Evolutionary conservation across 30 jellyfish, hydroid and myxozoan genomes (phyloP), one percentile per base, ranked within the genome.

Genomic region (Nemopilema nomurai): DNA sequence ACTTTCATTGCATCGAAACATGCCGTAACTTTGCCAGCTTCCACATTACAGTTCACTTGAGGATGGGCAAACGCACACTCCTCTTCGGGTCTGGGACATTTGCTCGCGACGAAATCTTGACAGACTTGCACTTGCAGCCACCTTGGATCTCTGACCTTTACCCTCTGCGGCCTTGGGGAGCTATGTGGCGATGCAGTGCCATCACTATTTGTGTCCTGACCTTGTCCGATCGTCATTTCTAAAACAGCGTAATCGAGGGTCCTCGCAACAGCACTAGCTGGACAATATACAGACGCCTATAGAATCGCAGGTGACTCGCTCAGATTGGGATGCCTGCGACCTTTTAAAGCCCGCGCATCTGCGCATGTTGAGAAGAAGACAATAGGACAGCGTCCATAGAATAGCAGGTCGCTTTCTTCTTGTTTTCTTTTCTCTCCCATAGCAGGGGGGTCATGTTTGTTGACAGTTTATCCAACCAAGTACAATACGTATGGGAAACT

Each of bases 1-100:
- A 85, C 93, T 82, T 85, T 85, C 88, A 85, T 85, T 20, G 93
- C 93, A 76, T 85, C 93, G 19, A 85, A 85, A 51, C 93, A 85
- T 23, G 93, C 93, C 16, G 93, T 85, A 28, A 85, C 93, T 32
- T 74, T 49, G 19, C 93, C 93, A 67, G 76, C 50, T 41, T 85
- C 93, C 22, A 64, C 70, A 28, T 68, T 69, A 52, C 93, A 85
- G 87, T 33, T 85, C 32, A 67, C 64, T 29, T 87, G 93, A 27
- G 93, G 93, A 65, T 85, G 93, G 52, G 93, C 93, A 67, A 22
- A 74, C 23, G 32, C 28, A 68, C 93, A 85, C 30, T 74, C 93
- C 6, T 17, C 26, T 1, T 85, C 93, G 28, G 23, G 41, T 27
- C 93, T 66, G 66, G 93, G 21, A 62, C 93, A 85, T 32, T 51